phyloP scores from a whole-genome alignment of 30 jellyfish, hydroid and myxozoan genomes.

The Chrysaora quinquecirrha region DNA sequence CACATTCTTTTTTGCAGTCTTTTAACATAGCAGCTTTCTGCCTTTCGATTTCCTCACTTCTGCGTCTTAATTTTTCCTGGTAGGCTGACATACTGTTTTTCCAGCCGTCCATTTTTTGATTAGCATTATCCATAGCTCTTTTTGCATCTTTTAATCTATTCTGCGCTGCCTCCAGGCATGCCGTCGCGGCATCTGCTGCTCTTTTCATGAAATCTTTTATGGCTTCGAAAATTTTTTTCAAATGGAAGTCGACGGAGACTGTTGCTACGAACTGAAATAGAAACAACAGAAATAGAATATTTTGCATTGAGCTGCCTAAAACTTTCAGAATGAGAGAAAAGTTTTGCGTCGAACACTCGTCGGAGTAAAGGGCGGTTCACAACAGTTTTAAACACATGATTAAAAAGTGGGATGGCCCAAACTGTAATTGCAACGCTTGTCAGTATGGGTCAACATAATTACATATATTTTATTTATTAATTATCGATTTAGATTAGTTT shows the following conservation, averaged over 20 bases:
- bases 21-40: conserved; percentile 16
- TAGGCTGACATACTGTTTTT: conserved; percentile 6
- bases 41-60: conserved; percentile 55
- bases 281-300: neutral
- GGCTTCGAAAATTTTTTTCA: conserved; percentile 30
- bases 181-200: conserved; percentile 53
- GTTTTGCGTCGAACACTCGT: no score
- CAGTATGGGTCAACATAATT: no score
- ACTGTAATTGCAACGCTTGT: no score
- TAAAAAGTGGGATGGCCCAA: no score
- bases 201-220: conserved; percentile 13
- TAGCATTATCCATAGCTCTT: conserved; percentile 33
- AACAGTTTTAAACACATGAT: no score
- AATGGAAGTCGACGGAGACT: conserved; percentile 27
- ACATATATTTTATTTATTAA: no score
- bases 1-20: conserved; percentile 60
- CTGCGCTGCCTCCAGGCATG: conserved; percentile 25
- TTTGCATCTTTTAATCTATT: conserved; percentile 24
- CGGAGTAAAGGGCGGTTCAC: no score
- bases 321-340: no score
- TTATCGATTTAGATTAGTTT: no score
- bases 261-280: conserved; percentile 36
- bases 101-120: conserved; percentile 65
- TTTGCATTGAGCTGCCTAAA: no score
- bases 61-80: conserved; percentile 22